Conservation (phyloP, 2,113 vertebrate genomes). For the Hippocampus comes region DNA sequence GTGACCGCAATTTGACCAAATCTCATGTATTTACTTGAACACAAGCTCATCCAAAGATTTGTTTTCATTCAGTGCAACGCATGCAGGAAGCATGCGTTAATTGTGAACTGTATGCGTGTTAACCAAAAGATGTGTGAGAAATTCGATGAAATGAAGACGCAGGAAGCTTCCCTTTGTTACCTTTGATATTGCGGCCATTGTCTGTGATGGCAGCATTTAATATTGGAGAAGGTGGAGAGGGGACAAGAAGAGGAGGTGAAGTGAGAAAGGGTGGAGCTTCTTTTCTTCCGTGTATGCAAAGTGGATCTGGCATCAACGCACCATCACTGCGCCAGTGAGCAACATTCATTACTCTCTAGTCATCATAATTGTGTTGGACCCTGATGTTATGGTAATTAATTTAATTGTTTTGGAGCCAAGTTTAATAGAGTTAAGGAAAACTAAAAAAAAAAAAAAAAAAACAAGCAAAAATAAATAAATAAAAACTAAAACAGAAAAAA, state of each 20-base stretch:
- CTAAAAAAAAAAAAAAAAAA: too few relatives aligned
- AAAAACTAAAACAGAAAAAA: too few relatives aligned
- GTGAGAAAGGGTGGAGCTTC: slow-evolving; percentile 22
- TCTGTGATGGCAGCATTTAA: slow-evolving; percentile 75
- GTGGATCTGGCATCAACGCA: slow-evolving; percentile 22
- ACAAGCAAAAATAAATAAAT: too few relatives aligned
- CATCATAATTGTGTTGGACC: slow-evolving; percentile 40
- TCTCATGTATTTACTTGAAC: not conserved
- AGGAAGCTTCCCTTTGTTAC: slow-evolving; percentile 77
- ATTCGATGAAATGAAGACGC: slow-evolving; percentile 62
- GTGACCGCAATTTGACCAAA: not conserved
- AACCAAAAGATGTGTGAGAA: not conserved
- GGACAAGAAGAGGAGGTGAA: slow-evolving; percentile 59
- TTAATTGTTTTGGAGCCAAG: not conserved
- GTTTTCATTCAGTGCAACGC: not conserved
- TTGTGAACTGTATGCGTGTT: not conserved
- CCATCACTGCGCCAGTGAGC: slow-evolving; percentile 9
- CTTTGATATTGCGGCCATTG: slow-evolving; percentile 93
- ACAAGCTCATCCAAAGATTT: slow-evolving; percentile 14
- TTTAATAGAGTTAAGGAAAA: not conserved
- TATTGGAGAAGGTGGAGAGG: slow-evolving; percentile 61
- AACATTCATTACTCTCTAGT: slow-evolving; percentile 52
- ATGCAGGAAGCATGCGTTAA: slow-evolving; percentile 53
- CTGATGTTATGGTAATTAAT: not conserved
- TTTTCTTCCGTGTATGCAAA: slow-evolving; percentile 45